Evolutionary conservation across 2,113 vertebrate genomes (phyloP).

Genomic region (Hippopotamus amphibius): DNA sequence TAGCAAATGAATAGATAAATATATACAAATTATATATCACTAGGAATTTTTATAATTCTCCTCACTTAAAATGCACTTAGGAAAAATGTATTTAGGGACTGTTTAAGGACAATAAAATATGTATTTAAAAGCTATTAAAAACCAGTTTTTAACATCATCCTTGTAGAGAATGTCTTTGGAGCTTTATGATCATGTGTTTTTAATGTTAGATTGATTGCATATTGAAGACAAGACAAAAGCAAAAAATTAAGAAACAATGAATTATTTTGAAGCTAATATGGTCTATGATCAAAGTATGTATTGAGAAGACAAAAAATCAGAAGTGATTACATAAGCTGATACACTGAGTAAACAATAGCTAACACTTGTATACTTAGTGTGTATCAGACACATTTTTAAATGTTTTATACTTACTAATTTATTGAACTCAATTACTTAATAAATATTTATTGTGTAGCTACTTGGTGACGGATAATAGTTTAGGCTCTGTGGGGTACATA

Average conservation of each 20-base stretch:
- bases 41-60: constrained; percentile 11
- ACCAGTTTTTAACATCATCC: background rate
- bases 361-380: background rate
- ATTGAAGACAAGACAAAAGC: constrained; percentile 33
- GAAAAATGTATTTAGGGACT: constrained; percentile 43
- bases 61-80: constrained; percentile 54
- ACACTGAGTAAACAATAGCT: background rate
- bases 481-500: background rate
- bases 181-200: background rate
- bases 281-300: background rate
- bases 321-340: constrained; percentile 1
- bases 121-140: constrained; percentile 48
- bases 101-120: constrained; percentile 51
- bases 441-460: background rate
- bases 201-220: constrained; percentile 55
- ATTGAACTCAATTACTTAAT: constrained; percentile 7
- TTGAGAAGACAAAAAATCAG: background rate
- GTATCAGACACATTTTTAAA: background rate
- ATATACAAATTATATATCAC: background rate
- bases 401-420: background rate
- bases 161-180: constrained; percentile 30
- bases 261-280: background rate
- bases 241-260: constrained; percentile 43
- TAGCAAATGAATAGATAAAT: constrained; percentile 24
- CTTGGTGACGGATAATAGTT: background rate